Evolutionary conservation across 1,140 invertebrate genomes (phyloP).

Genomic region (Pectinophora gossypiella): DNA sequence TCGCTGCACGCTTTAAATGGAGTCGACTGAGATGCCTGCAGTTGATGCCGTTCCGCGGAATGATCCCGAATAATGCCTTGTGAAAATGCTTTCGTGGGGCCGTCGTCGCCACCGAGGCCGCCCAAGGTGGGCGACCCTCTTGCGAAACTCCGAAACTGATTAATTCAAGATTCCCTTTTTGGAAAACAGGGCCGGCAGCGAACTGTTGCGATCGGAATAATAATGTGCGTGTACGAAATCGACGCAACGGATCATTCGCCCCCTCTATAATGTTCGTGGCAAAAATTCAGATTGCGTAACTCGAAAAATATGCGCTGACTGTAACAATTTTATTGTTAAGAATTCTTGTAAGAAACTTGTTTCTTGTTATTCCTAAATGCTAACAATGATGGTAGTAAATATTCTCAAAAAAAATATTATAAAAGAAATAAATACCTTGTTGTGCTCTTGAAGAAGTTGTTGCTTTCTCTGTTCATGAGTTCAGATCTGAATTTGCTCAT

Average conservation of each 20-base stretch:
- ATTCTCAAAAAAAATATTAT: no score
- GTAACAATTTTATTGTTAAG: background rate
- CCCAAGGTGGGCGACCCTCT: conserved; percentile 40
- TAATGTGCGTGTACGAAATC: conserved; percentile 33
- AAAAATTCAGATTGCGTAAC: background rate
- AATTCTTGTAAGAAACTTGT: no score
- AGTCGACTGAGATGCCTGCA: conserved; percentile 69
- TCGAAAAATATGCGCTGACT: background rate
- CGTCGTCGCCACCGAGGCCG: conserved; percentile 32
- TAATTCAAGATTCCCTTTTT: conserved; percentile 69
- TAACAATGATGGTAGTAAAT: no score
- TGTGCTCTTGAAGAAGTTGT: conserved; percentile 92
- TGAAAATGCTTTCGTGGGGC: conserved; percentile 57
- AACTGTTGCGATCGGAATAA: conserved; percentile 52
- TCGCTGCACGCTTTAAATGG: conserved; percentile 74
- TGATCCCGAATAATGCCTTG: conserved; percentile 70
- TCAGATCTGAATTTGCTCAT: conserved; percentile 97
- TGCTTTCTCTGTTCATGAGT: conserved; percentile 93
- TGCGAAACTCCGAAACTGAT: conserved; percentile 61
- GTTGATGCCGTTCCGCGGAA: conserved; percentile 67
- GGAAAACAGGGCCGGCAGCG: conserved; percentile 49
- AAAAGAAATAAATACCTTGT: conserved; percentile 81
- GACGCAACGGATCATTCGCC: background rate
- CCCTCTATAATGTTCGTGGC: background rate
- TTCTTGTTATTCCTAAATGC: background rate